Conservation (phyloP, 2,113 vertebrate species). For the Melanerpes aurifrons region DNA sequence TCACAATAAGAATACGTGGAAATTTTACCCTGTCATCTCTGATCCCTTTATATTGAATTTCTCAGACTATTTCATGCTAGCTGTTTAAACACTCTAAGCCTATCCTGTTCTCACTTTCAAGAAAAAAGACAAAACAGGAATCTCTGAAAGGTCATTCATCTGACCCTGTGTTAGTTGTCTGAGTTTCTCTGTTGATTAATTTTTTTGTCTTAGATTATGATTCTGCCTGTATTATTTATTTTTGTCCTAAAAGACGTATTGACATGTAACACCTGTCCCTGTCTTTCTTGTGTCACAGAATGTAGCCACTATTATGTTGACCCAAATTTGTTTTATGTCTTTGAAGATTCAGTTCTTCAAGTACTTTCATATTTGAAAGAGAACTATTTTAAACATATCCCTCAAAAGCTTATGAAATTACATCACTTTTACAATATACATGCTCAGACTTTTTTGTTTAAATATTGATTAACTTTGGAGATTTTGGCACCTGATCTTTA, state of each 20-base stretch:
- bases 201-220: background rate
- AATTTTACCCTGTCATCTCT: background rate
- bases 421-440: background rate
- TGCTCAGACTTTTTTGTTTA: fast-evolving
- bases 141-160: background rate
- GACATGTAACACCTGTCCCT: background rate
- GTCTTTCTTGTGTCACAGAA: background rate
- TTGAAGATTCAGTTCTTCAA: background rate
- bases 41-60: background rate
- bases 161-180: background rate
- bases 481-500: background rate
- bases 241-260: background rate
- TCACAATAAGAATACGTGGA: background rate
- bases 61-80: background rate
- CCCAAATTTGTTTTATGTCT: background rate
- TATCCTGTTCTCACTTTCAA: background rate
- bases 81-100: background rate
- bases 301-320: background rate
- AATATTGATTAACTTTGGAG: no score
- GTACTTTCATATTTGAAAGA: no score
- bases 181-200: background rate
- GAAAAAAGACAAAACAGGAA: background rate
- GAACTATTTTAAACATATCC: background rate
- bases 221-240: background rate
- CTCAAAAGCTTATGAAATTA: background rate